phyloP scores from a whole-genome alignment of 2,797 vertebrate genomes.

The Notolabrus celidotus region DNA sequence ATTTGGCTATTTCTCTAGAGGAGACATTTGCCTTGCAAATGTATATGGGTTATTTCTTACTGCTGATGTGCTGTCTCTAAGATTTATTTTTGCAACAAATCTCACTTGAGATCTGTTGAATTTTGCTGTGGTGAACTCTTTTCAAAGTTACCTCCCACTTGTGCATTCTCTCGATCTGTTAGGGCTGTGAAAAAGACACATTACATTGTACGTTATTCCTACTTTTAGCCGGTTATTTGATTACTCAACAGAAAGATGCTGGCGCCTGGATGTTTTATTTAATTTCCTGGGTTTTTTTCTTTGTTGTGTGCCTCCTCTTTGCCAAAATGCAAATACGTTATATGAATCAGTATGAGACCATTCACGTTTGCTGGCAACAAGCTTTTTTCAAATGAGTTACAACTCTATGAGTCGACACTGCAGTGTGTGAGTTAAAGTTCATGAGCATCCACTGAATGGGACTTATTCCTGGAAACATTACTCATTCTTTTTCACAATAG shows the following conservation, averaged over 20 bases:
- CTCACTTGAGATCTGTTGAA: conserved; percentile 51
- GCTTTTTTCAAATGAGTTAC: conserved; percentile 56
- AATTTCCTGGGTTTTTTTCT: conserved; percentile 13
- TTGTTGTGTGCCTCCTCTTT: conserved; percentile 30
- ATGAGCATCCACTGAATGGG: conserved; percentile 37
- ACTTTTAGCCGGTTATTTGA: conserved; percentile 46
- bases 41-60: conserved; percentile 43
- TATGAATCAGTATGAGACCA: conserved; percentile 32
- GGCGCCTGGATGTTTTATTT: conserved; percentile 20
- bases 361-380: conserved; percentile 36
- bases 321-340: conserved; percentile 39
- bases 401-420: conserved; percentile 39
- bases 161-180: conserved; percentile 20
- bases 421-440: conserved; percentile 57
- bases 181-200: conserved; percentile 36
- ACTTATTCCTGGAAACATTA: conserved; percentile 43
- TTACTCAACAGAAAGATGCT: conserved; percentile 48
- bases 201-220: conserved; percentile 27
- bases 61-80: conserved; percentile 48
- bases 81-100: conserved; percentile 66
- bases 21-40: conserved; percentile 71
- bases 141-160: conserved; percentile 48
- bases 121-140: conserved; percentile 59
- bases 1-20: conserved; percentile 45
- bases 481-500: conserved; percentile 53